phyloP scores from a whole-genome alignment of 2,113 vertebrate genomes.

The Misgurnus mizolepis region DNA sequence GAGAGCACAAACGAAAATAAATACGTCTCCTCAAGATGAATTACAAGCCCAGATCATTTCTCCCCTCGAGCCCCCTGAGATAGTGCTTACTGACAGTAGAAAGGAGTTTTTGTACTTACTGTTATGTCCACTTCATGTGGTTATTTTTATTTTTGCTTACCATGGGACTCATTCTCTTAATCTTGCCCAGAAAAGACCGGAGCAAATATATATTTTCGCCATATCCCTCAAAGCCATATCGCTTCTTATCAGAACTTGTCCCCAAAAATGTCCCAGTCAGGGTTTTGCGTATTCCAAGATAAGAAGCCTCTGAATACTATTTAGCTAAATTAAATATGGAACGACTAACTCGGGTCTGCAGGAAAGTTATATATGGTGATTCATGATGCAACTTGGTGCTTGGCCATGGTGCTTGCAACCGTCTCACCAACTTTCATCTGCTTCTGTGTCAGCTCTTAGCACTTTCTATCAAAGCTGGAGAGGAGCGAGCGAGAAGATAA shows the following conservation, averaged over 20 bases:
- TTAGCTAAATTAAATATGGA: constrained; percentile 18
- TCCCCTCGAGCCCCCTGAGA: constrained; percentile 45
- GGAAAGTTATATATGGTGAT: constrained; percentile 13
- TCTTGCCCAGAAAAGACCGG: constrained; percentile 5
- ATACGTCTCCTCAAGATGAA: constrained; percentile 55
- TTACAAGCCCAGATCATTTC: constrained; percentile 53
- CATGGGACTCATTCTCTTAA: constrained; percentile 38
- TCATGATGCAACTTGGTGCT: constrained; percentile 17
- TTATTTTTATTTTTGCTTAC: constrained; percentile 37
- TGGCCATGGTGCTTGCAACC: background rate
- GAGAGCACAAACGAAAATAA: constrained; percentile 54
- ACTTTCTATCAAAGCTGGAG: constrained; percentile 11
- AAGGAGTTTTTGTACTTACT: constrained; percentile 49
- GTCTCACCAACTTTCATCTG: background rate
- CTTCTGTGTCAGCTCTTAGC: background rate
- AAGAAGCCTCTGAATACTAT: constrained; percentile 6
- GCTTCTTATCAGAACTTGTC: background rate
- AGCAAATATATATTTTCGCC: background rate
- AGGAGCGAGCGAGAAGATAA: background rate
- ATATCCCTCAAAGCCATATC: background rate
- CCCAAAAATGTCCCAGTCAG: background rate
- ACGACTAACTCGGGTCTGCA: background rate
- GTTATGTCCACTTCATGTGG: constrained; percentile 40
- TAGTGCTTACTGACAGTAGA: constrained; percentile 43
- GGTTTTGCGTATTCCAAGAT: constrained; percentile 3